phyloP scores from a whole-genome alignment of 1,140 invertebrate species.

The Cryptotermes secundus region DNA sequence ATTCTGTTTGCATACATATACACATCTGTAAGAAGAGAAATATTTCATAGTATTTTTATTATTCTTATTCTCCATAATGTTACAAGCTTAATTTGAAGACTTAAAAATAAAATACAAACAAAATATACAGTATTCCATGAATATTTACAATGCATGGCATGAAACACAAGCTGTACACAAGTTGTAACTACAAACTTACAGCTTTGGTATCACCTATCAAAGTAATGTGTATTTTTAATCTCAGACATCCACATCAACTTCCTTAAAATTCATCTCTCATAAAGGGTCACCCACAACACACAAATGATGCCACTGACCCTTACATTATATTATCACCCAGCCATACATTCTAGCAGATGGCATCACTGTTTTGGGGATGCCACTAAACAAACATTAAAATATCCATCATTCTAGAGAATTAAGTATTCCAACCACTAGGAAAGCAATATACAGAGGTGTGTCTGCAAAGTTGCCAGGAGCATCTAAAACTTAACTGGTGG shows the following conservation, averaged over 20 bases:
- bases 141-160: slow-evolving; percentile 33
- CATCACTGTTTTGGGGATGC: neutral
- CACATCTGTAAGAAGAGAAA: neutral
- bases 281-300: neutral
- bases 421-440: slow-evolving; percentile 6
- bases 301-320: neutral
- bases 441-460: neutral
- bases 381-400: neutral
- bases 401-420: too few relatives aligned
- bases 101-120: slow-evolving; percentile 33
- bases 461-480: neutral
- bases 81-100: slow-evolving; percentile 31
- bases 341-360: neutral
- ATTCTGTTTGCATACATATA: neutral
- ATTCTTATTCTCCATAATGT: slow-evolving; percentile 28
- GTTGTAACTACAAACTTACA: neutral
- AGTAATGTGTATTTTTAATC: neutral
- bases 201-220: slow-evolving; percentile 1
- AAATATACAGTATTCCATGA: slow-evolving; percentile 32
- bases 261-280: slow-evolving; percentile 6
- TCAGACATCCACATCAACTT: neutral
- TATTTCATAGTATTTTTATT: slow-evolving; percentile 25
- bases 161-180: slow-evolving; percentile 25
- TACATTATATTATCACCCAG: neutral
- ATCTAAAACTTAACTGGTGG: too few relatives aligned